Base-by-base conservation (phyloP, 2,888 invertebrate species). In the Sepiola atlantica region DNA sequence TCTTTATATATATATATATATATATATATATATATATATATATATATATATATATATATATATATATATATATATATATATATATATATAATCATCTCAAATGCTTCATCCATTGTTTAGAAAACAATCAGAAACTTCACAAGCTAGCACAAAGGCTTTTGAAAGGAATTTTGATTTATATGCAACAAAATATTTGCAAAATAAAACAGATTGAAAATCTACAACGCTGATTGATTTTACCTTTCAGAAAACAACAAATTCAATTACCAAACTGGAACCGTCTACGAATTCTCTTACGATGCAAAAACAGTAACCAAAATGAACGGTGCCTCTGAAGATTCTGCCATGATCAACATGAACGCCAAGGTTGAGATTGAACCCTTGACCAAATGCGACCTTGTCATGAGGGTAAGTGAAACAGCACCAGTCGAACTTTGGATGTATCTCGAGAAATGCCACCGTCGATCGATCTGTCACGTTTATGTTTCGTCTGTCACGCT, bases 221-320 rank as follows among this genome's bases (percentile, higher is more conserved):
- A 77, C 16, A 77, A 32, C n/a, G 2, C 16, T 54, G n/a, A 8
- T 45, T 24, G 21, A 45, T 45, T 92, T 92, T 54, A 45, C 32
- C 35, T 54, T 92, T 35, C 92, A 92, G 92, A 92, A 28, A 92
- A 14, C 45, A 92, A 45, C 92, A 92, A 92, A 92, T 92, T 92
- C 95, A 95, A 95, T 28, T 98, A 97, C 95, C 96, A 96, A 93
- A 95, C 96, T 35, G 99, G 98, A 91, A 98, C 98, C 95, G 98
- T 98, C 0, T 99, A 99, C 97, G 98, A 98, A 95, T 99, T 99
- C 97, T 98, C 98, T 95, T 98, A 98, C 95, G 98, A 98, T 96
- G 98, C 98, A 94, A 96, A 96, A 90, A 97, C 98, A 35, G 98
- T 98, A 91, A 98, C 98, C 35, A 98, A 98, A 14, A 98, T 99